Percentiles rank a stretch among this genome's conserved stretches.
These are phyloP conservation scores for Subacronicta megacephala DNA, from an alignment of 2,888 invertebrate species.

Conservation along the genomic window DNA sequence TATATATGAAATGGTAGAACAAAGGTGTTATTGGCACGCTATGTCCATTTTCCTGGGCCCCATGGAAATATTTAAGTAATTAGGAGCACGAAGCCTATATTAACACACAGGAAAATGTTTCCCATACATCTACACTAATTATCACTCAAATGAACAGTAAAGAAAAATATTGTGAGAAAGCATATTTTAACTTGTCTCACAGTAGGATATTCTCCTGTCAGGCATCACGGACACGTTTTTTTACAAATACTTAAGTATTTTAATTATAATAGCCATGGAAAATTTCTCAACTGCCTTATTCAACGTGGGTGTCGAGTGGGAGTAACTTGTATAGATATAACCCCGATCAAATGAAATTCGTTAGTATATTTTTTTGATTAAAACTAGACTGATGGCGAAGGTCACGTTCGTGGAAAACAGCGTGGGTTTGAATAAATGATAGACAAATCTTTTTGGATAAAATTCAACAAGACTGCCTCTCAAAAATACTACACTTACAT, in stretches of 20 bases:
- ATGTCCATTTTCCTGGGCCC: constrained; percentile 12
- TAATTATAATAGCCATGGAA: too few relatives aligned
- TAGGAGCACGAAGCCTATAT: constrained; percentile 22
- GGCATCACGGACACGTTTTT: too few relatives aligned
- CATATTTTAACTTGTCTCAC: too few relatives aligned
- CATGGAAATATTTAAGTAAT: constrained; percentile 30
- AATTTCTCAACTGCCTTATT: too few relatives aligned
- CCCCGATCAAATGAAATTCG: not conserved
- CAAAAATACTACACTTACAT: too few relatives aligned
- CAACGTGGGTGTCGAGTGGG: constrained; percentile 19
- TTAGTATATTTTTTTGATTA: constrained; percentile 18
- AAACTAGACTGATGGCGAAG: constrained; percentile 2
- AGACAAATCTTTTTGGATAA: not conserved
- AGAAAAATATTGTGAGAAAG: too few relatives aligned
- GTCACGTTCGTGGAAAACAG: constrained; percentile 3
- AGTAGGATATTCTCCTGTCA: too few relatives aligned
- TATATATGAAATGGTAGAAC: constrained; percentile 13
- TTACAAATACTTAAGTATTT: too few relatives aligned
- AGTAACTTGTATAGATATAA: not conserved
- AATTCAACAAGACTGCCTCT: too few relatives aligned
- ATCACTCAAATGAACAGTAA: too few relatives aligned
- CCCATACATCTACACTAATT: too few relatives aligned
- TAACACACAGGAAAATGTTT: constrained; percentile 9
- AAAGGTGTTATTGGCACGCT: constrained; percentile 12
- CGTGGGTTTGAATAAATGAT: not conserved